Evolutionary conservation across 2,888 invertebrate genomes (phyloP), one percentile per base, ranked within the genome.

Genomic region (Pseudococcus jackbeardsleyi): DNA sequence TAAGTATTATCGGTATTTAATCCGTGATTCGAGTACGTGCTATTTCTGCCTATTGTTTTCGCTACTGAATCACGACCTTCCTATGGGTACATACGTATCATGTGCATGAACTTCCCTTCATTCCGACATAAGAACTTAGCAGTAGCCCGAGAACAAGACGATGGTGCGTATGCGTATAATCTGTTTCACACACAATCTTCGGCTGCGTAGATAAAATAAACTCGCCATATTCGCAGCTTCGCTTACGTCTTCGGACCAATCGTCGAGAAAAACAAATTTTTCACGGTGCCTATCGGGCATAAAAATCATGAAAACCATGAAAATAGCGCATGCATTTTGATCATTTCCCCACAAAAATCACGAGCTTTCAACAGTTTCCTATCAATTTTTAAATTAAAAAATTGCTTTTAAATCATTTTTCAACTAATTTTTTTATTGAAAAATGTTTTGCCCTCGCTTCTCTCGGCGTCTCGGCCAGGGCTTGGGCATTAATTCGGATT

Each of bases 21-120:
- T 85, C 85, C 85, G 85, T 85, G 85, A 85, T 85, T 85, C 85
- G 85, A 85, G 85, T 85, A 85, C 85, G 85, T 85, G 85, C 85
- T 85, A 85, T 54, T 85, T 85, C 59, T 85, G 85, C 85, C 85
- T 85, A 85, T 85, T 85, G 85, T 85, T 85, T 85, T 85, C 85
- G 85, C 85, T 85, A 85, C 85, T 85, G 85, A 85, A 85, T 85
- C 85, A 85, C 85, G 85, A 85, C 85, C 85, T 85, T 39, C 85
- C 50, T n/a, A 59, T 59, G 19, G n/a, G 6, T 59, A 19, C 59
- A 59, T 17, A 68, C 79, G 42, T 79, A 79, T 42, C 79, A 79
- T 42, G 79, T 79, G 42, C 79, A 79, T 79, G 79, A 79, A 79
- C 42, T 42, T 42, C 39, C 26, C 42, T 42, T 68, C 26, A 12